Percentiles rank a stretch among this genome's conserved stretches.
These are phyloP conservation scores for Oncorhynchus mykiss DNA, from an alignment of 2,113 vertebrate genomes.

Conservation along the genomic window DNA sequence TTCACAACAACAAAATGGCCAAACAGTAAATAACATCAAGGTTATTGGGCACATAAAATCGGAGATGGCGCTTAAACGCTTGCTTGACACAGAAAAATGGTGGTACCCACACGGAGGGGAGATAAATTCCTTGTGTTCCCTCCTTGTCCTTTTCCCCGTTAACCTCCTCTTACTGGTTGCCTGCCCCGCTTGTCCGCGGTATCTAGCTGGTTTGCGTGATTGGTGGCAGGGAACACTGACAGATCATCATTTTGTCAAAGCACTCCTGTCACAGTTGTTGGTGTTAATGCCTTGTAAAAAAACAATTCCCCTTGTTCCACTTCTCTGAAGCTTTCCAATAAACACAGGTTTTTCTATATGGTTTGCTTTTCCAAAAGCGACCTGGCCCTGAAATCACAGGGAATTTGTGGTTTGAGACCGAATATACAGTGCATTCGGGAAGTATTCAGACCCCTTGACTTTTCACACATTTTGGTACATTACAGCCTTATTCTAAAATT, in stretches of 20 bases:
- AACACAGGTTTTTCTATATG: conserved; percentile 31
- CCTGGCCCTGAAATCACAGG: conserved; percentile 19
- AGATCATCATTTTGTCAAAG: conserved; percentile 48
- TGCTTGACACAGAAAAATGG: conserved; percentile 28
- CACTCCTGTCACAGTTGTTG: conserved; percentile 36
- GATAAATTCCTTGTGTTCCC: conserved; percentile 42
- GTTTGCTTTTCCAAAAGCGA: conserved; percentile 18
- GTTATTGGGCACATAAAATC: conserved; percentile 30
- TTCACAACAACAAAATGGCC: conserved; percentile 16
- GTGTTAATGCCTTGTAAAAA: conserved; percentile 47
- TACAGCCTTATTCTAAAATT: too few relatives aligned
- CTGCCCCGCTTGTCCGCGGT: conserved; percentile 33
- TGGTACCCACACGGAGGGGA: conserved; percentile 11
- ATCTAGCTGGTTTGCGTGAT: conserved; percentile 45
- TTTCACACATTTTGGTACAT: too few relatives aligned
- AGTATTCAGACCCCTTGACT: too few relatives aligned
- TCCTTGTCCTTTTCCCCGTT: conserved; percentile 25
- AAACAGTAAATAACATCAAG: conserved; percentile 40
- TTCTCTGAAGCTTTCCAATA: conserved; percentile 45
- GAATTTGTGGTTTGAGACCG: conserved; percentile 2
- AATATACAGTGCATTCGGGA: too few relatives aligned
- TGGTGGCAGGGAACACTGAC: conserved; percentile 42
- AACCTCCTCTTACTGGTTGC: conserved; percentile 38
- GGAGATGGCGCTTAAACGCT: conserved; percentile 39
- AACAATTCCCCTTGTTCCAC: conserved; percentile 43